These are phyloP conservation scores for Pharmacophagus antenor DNA, from an alignment of 2,888 invertebrate species.

Conservation along the genomic window DNA sequence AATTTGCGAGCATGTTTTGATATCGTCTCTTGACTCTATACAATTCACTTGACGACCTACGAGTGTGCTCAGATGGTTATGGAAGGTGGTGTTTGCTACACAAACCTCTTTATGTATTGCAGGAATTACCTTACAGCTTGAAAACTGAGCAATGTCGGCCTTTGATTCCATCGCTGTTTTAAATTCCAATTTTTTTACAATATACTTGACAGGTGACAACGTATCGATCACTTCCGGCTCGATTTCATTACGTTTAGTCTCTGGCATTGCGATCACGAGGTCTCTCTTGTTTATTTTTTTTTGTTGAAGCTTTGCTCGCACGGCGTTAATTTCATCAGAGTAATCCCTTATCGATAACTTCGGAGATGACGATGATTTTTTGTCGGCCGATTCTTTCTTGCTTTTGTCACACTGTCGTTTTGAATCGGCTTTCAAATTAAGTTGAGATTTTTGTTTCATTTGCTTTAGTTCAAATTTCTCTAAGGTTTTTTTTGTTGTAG, in stretches of 20 bases:
- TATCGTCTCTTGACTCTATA: constrained; percentile 66
- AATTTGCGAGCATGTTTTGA: constrained; percentile 62
- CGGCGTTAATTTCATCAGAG: constrained; percentile 74
- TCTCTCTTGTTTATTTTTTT: constrained; percentile 71
- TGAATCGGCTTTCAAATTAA: constrained; percentile 64
- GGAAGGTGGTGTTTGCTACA: constrained; percentile 73
- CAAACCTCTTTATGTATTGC: constrained; percentile 72
- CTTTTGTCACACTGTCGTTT: constrained; percentile 66
- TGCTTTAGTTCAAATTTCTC: constrained; percentile 67
- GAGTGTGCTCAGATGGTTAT: constrained; percentile 77
- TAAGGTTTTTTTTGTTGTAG: constrained; percentile 55
- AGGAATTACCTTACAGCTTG: constrained; percentile 74
- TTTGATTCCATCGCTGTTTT: constrained; percentile 71
- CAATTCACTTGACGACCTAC: constrained; percentile 74
- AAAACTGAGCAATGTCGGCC: constrained; percentile 61
- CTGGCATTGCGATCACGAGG: constrained; percentile 51
- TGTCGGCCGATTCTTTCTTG: constrained; percentile 65
- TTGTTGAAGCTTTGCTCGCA: constrained; percentile 75
- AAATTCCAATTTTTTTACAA: constrained; percentile 75
- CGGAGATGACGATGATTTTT: constrained; percentile 58
- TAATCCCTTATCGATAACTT: constrained; percentile 69
- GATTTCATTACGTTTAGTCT: constrained; percentile 61
- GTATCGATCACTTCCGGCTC: constrained; percentile 59
- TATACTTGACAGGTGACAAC: constrained; percentile 73
- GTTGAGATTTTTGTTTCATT: constrained; percentile 73